phyloP scores from a whole-genome alignment of 1,140 invertebrate species.

The Vanessa tameamea region DNA sequence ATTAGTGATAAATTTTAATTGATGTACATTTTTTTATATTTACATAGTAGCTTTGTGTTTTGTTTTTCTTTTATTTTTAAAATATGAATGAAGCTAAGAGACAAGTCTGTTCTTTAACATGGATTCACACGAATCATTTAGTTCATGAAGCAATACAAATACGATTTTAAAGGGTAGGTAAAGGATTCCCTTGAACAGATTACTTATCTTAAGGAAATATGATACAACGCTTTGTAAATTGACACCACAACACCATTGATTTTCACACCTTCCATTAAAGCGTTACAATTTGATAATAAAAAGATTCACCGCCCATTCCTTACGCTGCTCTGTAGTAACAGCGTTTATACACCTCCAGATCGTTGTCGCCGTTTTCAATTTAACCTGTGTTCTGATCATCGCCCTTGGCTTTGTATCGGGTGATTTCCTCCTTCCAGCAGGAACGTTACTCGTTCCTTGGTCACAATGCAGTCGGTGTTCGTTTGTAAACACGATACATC shows the following conservation, averaged over 20 bases:
- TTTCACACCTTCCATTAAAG: constrained; percentile 21
- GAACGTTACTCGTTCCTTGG: constrained; percentile 40
- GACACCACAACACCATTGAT: neutral
- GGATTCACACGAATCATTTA: no score
- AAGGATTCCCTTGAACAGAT: neutral
- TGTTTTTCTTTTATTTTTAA: no score
- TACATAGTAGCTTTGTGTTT: neutral
- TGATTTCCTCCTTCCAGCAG: constrained; percentile 47
- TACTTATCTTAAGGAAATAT: constrained; percentile 1
- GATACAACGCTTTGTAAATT: neutral
- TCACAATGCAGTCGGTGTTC: constrained; percentile 72
- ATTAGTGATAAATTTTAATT: neutral
- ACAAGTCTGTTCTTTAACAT: no score
- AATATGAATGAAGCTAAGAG: no score
- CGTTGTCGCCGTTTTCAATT: constrained; percentile 58
- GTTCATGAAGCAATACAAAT: neutral
- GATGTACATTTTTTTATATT: neutral
- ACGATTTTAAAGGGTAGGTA: neutral
- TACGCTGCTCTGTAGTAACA: constrained; percentile 5
- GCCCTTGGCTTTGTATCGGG: constrained; percentile 48
- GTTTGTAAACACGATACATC: constrained; percentile 79
- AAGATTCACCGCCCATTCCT: constrained; percentile 37
- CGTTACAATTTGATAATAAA: constrained; percentile 17
- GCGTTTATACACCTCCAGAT: constrained; percentile 43
- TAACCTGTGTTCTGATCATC: constrained; percentile 53